phyloP scores from a whole-genome alignment of 2,113 vertebrate genomes.

The Myrmecophaga tridactyla region DNA sequence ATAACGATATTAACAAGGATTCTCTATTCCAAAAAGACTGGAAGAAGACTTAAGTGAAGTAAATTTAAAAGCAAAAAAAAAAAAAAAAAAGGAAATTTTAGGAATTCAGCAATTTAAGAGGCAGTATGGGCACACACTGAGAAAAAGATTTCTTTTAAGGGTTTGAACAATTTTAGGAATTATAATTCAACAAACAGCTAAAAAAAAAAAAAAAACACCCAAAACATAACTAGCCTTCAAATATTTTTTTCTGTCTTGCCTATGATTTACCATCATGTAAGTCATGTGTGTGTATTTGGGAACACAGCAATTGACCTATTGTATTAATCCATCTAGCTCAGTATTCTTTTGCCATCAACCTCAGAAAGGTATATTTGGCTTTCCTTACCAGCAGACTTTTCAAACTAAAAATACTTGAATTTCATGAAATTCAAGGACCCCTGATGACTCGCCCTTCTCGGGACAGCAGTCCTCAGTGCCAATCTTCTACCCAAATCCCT shows the following conservation, averaged over 20 bases:
- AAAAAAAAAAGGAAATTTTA: background rate
- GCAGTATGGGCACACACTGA: background rate
- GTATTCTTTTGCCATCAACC: background rate
- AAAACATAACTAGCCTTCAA: conserved; percentile 2
- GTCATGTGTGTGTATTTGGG: background rate
- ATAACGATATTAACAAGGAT: background rate
- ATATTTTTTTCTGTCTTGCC: background rate
- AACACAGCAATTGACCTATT: background rate
- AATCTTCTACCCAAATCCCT: background rate
- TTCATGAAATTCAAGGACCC: background rate
- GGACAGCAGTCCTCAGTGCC: background rate
- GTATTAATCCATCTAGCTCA: background rate
- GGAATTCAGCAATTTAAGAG: background rate
- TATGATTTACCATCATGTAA: conserved; percentile 38
- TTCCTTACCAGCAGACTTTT: conserved; percentile 26
- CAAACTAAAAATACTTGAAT: background rate
- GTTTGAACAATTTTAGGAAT: conserved; percentile 19
- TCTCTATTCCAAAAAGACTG: background rate
- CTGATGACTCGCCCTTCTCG: background rate
- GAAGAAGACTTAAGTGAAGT: background rate
- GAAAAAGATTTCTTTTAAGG: background rate
- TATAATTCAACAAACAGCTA: background rate
- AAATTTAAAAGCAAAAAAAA: conserved; percentile 2
- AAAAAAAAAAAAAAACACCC: conserved; percentile 24
- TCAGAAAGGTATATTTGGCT: background rate